Conservation (phyloP, 2,888 invertebrate species). For the Hoplodrina ambigua region DNA sequence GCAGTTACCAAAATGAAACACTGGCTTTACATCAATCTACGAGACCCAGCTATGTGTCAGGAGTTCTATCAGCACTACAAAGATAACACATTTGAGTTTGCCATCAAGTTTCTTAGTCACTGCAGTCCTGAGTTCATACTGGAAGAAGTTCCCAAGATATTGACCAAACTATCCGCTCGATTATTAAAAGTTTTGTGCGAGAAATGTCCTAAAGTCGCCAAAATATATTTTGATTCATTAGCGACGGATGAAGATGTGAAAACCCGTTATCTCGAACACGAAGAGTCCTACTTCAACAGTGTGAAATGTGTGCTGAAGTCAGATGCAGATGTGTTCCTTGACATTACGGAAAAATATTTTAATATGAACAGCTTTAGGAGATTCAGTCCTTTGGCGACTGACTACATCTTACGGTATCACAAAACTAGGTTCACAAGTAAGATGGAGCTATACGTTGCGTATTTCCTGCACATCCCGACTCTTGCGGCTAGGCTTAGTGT, state of each 20-base stretch:
- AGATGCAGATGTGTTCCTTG: constrained; percentile 70
- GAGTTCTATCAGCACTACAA: constrained; percentile 77
- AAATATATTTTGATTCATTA: constrained; percentile 73
- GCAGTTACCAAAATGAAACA: constrained; percentile 74
- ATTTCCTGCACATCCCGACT: constrained; percentile 71
- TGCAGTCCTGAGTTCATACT: constrained; percentile 72
- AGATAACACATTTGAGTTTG: constrained; percentile 64
- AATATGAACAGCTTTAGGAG: constrained; percentile 46
- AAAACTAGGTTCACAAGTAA: constrained; percentile 72
- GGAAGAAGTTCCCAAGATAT: constrained; percentile 65
- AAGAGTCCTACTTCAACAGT: constrained; percentile 67
- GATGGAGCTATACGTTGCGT: constrained; percentile 73
- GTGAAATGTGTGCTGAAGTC: constrained; percentile 72
- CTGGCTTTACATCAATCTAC: constrained; percentile 70
- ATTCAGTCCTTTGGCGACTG: constrained; percentile 68
- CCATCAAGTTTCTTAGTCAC: constrained; percentile 73
- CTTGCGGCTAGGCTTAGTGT: constrained; percentile 69
- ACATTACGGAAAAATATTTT: constrained; percentile 75
- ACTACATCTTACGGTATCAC: constrained; percentile 70
- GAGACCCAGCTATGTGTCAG: constrained; percentile 68
- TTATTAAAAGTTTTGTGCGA: constrained; percentile 75
- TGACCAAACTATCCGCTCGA: constrained; percentile 71
- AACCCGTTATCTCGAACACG: constrained; percentile 60
- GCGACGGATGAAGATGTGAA: constrained; percentile 60
- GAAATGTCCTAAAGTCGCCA: constrained; percentile 69